phyloP scores from a whole-genome alignment of 2,797 vertebrate species.

The Falco biarmicus region DNA sequence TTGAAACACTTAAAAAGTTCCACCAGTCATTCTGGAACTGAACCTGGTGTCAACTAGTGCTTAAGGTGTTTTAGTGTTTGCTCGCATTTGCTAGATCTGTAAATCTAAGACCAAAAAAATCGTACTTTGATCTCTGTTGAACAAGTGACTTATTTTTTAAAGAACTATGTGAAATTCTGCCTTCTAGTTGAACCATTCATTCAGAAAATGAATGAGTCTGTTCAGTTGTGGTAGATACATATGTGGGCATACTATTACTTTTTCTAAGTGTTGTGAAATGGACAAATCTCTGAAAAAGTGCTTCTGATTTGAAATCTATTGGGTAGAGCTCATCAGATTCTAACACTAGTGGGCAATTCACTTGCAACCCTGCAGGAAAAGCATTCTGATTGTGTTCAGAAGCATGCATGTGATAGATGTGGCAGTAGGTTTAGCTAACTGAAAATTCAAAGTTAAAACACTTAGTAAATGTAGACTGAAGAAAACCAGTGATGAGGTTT shows the following conservation, averaged over 20 bases:
- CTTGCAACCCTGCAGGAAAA: background rate
- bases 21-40: background rate
- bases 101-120: background rate
- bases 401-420: background rate
- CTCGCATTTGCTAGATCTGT: background rate
- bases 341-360: background rate
- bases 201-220: no score
- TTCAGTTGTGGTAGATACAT: background rate
- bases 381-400: background rate
- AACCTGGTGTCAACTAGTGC: background rate
- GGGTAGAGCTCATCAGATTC: background rate
- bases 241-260: background rate
- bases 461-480: background rate
- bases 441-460: background rate
- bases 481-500: background rate
- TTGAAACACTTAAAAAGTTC: background rate
- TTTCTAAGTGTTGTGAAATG: background rate
- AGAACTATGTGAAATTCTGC: background rate
- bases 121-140: background rate
- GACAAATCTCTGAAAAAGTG: background rate
- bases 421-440: background rate
- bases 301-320: background rate
- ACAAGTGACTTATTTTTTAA: background rate
- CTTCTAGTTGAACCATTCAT: background rate
- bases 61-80: background rate